Percentiles rank a stretch among this genome's conserved stretches.
Evolutionary conservation across 2,113 vertebrate genomes (phyloP).

Genomic region (Crocuta crocuta): DNA sequence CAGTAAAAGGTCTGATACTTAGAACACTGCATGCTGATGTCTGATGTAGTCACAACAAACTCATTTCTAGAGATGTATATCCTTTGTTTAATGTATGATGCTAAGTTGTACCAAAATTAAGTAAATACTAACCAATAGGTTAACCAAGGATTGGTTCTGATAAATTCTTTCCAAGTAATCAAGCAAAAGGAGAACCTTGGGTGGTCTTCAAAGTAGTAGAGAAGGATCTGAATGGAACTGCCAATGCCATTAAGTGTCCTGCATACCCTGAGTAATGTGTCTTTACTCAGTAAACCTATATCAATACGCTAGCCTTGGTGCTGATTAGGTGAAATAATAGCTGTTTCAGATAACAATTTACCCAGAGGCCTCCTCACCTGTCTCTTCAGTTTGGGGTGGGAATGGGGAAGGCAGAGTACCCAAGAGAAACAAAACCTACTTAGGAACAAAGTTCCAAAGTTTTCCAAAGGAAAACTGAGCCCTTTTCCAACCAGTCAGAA

Average conservation of each 20-base stretch:
- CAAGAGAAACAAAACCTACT: not conserved
- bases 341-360: not conserved
- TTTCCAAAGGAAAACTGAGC: not conserved
- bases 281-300: not conserved
- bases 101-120: not conserved
- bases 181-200: not conserved
- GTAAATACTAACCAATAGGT: no score
- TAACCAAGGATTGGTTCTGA: not conserved
- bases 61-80: not conserved
- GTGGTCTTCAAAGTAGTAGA: no score
- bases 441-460: no score
- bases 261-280: accelerated
- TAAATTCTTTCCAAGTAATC: not conserved
- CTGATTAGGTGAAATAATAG: not conserved
- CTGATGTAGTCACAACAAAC: not conserved
- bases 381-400: not conserved
- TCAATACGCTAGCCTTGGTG: accelerated
- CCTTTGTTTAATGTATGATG: not conserved
- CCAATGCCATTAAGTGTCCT: no score
- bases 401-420: not conserved
- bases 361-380: no score
- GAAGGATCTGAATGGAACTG: not conserved
- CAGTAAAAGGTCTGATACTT: not conserved
- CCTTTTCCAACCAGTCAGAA: not conserved
- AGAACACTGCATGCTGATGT: not conserved